Conservation (phyloP, 2,888 invertebrate genomes). For the Erynnis tages region DNA sequence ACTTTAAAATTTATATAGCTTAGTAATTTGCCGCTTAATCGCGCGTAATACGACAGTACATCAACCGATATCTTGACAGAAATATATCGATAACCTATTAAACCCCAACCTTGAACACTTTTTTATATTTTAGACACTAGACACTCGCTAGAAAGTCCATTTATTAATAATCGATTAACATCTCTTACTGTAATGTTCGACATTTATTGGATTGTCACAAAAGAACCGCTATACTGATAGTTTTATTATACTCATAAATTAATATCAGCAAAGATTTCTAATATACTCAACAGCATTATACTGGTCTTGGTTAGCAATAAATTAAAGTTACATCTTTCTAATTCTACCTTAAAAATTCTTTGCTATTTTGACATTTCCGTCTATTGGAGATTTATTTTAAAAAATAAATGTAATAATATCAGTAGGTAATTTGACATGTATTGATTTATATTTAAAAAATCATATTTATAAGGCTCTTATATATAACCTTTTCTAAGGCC, state of each 20-base stretch:
- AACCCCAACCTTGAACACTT: constrained; percentile 20
- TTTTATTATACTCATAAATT: constrained; percentile 1
- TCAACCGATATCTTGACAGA: constrained; percentile 17
- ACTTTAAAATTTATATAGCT: neutral
- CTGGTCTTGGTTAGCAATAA: no score
- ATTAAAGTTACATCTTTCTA: neutral
- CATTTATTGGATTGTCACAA: constrained; percentile 24
- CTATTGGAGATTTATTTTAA: no score
- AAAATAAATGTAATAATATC: no score
- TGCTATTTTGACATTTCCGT: no score
- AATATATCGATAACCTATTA: constrained; percentile 23
- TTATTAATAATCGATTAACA: constrained; percentile 24
- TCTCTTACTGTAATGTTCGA: constrained; percentile 12
- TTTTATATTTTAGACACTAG: constrained; percentile 10
- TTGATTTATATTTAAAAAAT: no score
- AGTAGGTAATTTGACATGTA: no score
- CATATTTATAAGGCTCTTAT: no score
- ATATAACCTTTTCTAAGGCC: no score
- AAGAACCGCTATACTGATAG: constrained; percentile 21
- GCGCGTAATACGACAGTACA: neutral
- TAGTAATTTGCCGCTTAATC: neutral
- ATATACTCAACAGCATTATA: neutral
- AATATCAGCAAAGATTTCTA: no score
- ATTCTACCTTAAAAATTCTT: no score
- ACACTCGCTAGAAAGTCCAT: constrained; percentile 21